Evolutionary conservation across 2,797 vertebrate species (phyloP), one percentile per base, ranked within the genome.

Genomic region (Lacerta viridis): DNA sequence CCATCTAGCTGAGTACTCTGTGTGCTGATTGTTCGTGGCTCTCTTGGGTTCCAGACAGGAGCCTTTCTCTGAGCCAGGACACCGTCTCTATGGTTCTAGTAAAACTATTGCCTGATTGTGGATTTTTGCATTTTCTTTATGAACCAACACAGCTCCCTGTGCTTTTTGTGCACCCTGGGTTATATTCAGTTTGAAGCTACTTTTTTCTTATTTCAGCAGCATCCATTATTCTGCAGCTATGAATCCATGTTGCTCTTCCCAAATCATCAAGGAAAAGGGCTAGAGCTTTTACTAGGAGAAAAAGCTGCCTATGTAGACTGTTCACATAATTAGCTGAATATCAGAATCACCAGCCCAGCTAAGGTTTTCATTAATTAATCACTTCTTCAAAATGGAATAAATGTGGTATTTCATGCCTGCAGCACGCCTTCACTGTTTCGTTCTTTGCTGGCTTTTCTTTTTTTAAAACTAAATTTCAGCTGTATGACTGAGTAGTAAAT

Each of bases 401-500:
- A 11, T 66, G 61, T 25, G 84, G 29, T 83, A 18, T 23, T 91
- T 80, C 80, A 64, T 87, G 86, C 68, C 87, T 5, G 5, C 39
- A 75, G 77, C 33, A 36, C 71, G 33, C 20, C 25, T 81, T 5
- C 15, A 4, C 68, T 61, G 36, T 75, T 80, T 10, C 33, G 59
- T 85, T 81, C 80, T 76, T 83, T 88, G 59, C 72, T 91, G 89
- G 89, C 74, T 88, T 88, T 55, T 55, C 50, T 4, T 55, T 55
- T 55, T 55, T 91, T 89, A 76, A 91, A 88, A 74, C 46, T 20
- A 87, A 80, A 76, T 41, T 77, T 90, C 92, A 86, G 50, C 89
- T 92, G 2, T 76, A 55, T 72, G 76, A 95, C 88, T 80, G 10
- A 87, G 87, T 92, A 71, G 87, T 91, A 95, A 95, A 95, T 84